Evolutionary conservation across 35 echinoderm and acorn worm species (phyloP).

Genomic region (Apostichopus californicus): DNA sequence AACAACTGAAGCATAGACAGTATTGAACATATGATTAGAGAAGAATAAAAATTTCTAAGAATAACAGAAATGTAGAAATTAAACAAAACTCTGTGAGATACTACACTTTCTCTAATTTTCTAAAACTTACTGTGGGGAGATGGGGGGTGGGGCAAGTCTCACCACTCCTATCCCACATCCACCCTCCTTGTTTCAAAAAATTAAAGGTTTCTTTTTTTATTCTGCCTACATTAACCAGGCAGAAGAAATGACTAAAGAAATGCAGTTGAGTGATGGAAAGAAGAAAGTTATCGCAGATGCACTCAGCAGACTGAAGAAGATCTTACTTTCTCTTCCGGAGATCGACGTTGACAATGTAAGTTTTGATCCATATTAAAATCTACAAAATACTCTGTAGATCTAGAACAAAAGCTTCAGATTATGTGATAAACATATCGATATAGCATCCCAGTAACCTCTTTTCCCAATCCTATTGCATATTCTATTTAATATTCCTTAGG

Average conservation of each 20-base stretch:
- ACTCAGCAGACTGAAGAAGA: not conserved
- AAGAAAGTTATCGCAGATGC: conserved; percentile 24
- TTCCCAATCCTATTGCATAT: too few relatives aligned
- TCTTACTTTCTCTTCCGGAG: not conserved
- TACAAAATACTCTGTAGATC: too few relatives aligned
- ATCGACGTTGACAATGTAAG: conserved; percentile 42
- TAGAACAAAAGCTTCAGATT: too few relatives aligned
- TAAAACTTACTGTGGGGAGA: too few relatives aligned
- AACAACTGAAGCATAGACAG: too few relatives aligned
- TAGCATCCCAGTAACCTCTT: too few relatives aligned
- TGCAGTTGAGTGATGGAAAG: conserved; percentile 21
- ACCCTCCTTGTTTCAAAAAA: too few relatives aligned
- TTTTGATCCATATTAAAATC: too few relatives aligned
- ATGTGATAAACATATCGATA: too few relatives aligned
- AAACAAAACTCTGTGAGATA: not conserved
- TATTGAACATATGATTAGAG: not conserved
- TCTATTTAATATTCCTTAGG: too few relatives aligned
- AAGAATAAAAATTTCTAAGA: not conserved
- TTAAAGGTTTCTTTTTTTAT: not conserved
- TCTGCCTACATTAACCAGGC: not conserved
- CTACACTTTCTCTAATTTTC: not conserved
- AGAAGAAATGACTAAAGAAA: conserved; percentile 42
- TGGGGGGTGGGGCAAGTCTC: too few relatives aligned
- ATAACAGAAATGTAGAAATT: not conserved
- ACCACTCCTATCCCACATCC: too few relatives aligned